A percentile compares a stretch with the other conserved stretches of the same genome.
Evolutionary conservation across 2,888 invertebrate species (phyloP).

Genomic region (Hydraecia micacea): DNA sequence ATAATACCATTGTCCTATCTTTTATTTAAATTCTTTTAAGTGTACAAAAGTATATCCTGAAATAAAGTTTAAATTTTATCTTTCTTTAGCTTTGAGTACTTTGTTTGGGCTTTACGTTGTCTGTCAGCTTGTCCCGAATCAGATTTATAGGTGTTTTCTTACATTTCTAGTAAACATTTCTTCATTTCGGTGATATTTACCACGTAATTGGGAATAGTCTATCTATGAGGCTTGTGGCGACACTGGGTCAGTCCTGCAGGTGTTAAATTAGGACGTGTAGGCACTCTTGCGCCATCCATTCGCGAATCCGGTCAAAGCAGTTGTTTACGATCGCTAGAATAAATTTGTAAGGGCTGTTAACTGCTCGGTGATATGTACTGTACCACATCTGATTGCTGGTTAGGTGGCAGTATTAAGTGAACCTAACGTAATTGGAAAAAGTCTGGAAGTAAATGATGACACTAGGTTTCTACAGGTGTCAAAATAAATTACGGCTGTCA

Average conservation of each 20-base stretch:
- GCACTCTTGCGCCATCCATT: slow-evolving; percentile 39
- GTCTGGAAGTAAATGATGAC: slow-evolving; percentile 3
- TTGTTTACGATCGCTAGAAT: slow-evolving; percentile 30
- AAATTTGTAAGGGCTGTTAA: slow-evolving; percentile 46
- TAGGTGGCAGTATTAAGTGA: background rate
- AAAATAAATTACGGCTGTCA: background rate
- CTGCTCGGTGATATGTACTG: slow-evolving; percentile 13
- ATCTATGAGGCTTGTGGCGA: background rate
- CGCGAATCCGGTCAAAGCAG: slow-evolving; percentile 29
- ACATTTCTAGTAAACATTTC: background rate
- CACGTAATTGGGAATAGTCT: slow-evolving; percentile 9
- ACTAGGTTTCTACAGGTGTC: background rate
- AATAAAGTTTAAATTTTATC: background rate
- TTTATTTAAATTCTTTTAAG: background rate
- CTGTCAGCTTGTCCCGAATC: background rate
- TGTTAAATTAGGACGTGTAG: slow-evolving; percentile 41
- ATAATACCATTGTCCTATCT: too few species aligned
- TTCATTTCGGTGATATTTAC: background rate
- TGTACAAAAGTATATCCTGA: background rate
- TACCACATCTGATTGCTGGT: slow-evolving; percentile 17
- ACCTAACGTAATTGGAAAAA: slow-evolving; percentile 19
- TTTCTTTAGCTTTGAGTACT: background rate
- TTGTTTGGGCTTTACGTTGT: background rate
- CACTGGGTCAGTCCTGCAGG: slow-evolving; percentile 26
- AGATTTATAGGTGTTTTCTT: background rate